Percentiles rank a stretch among this genome's conserved stretches.
phyloP scores from a whole-genome alignment of 2,888 invertebrate genomes.

The Coremacera marginata region DNA sequence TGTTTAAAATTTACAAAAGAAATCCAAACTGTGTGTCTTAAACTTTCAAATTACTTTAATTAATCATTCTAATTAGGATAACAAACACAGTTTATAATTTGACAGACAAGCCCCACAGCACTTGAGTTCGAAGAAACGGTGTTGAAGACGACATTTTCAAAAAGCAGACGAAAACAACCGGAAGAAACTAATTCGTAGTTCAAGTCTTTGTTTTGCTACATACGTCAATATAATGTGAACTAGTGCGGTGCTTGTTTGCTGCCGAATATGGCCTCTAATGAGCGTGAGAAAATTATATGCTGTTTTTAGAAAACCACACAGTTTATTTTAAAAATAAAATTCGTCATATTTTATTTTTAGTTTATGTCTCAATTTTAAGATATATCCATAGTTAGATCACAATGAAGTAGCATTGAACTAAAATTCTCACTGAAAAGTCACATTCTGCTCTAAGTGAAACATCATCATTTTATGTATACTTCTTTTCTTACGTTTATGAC shows the following conservation, averaged over 20 bases:
- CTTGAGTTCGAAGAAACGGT: no score
- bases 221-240: not conserved
- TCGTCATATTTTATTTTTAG: not conserved
- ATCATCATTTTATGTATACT: not conserved
- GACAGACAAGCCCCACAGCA: no score
- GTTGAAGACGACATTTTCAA: not conserved
- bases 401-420: not conserved
- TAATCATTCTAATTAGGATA: no score
- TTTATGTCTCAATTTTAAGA: not conserved
- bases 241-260: not conserved
- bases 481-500: not conserved
- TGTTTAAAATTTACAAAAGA: no score
- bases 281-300: constrained; percentile 19
- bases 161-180: constrained; percentile 13
- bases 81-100: no score
- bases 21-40: no score
- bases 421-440: not conserved
- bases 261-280: not conserved
- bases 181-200: constrained; percentile 25
- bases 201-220: not conserved
- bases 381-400: no score
- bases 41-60: no score
- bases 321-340: not conserved
- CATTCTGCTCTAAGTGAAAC: not conserved
- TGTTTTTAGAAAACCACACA: not conserved